Percentiles rank a stretch among this genome's conserved stretches.
These are phyloP conservation scores for Chrysopilus asiliformis DNA, from an alignment of 2,888 invertebrate species.

Conservation along the genomic window DNA sequence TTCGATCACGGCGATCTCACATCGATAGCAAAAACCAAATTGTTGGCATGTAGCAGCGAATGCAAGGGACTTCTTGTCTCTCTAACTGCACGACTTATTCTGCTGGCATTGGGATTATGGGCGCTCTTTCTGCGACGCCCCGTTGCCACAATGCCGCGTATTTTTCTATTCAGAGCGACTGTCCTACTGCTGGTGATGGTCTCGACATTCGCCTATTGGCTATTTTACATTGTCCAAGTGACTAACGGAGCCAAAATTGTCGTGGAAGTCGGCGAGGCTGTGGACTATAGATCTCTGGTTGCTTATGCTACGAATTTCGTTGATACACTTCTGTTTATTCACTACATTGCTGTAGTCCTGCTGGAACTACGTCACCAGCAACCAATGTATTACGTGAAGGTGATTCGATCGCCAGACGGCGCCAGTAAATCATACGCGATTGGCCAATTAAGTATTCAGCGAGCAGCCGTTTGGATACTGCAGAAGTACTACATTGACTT, in stretches of 20 bases:
- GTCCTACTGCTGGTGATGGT: slow-evolving; percentile 80
- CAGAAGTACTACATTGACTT: slow-evolving; percentile 95
- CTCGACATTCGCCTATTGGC: slow-evolving; percentile 93
- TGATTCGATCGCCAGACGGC: slow-evolving; percentile 93
- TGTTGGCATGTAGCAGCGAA: slow-evolving; percentile 78
- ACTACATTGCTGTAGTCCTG: slow-evolving; percentile 84
- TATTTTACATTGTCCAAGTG: slow-evolving; percentile 90
- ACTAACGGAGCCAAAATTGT: slow-evolving; percentile 69
- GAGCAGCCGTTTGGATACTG: slow-evolving; percentile 88
- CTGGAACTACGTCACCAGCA: slow-evolving; percentile 88
- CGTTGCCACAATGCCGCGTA: slow-evolving; percentile 77
- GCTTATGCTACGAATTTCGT: slow-evolving; percentile 85
- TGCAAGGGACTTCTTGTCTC: slow-evolving; percentile 89
- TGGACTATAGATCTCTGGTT: slow-evolving; percentile 78
- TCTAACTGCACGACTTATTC: slow-evolving; percentile 77
- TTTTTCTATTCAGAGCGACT: slow-evolving; percentile 80
- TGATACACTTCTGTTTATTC: slow-evolving; percentile 88
- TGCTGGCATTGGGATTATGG: slow-evolving; percentile 83
- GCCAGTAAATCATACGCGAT: slow-evolving; percentile 78
- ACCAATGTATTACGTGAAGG: slow-evolving; percentile 76
- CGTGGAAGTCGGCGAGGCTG: slow-evolving; percentile 63
- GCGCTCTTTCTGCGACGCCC: slow-evolving; percentile 78
- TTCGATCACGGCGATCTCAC: slow-evolving; percentile 51
- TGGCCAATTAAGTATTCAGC: slow-evolving; percentile 83
- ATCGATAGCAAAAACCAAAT: slow-evolving; percentile 51